phyloP scores from a whole-genome alignment of 2,113 vertebrate species.

The Chloropsis hardwickii region DNA sequence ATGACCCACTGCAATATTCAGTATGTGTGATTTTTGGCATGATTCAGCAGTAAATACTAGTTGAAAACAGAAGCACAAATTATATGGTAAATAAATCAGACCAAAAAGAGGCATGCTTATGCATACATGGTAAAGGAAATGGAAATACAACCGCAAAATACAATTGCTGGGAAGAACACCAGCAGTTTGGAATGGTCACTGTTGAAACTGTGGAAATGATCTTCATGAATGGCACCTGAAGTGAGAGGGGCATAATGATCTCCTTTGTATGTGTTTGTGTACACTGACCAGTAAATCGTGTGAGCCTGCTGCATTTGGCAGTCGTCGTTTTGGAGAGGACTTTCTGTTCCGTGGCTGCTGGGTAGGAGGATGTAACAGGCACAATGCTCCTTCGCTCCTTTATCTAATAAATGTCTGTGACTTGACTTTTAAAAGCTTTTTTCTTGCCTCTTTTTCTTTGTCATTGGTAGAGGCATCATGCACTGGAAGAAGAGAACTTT shows the following conservation, averaged over 20 bases:
- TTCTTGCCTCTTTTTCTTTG: no score
- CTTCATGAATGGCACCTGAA: background rate
- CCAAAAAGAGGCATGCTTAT: background rate
- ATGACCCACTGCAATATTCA: background rate
- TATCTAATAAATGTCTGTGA: background rate
- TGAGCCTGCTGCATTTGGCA: background rate
- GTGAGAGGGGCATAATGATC: background rate
- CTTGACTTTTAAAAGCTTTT: background rate
- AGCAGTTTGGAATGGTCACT: background rate
- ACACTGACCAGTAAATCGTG: background rate
- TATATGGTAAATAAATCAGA: conserved; percentile 36
- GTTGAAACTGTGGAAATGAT: background rate
- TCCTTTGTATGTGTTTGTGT: background rate
- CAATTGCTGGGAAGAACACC: background rate
- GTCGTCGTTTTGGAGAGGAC: background rate
- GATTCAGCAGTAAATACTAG: conserved; percentile 40
- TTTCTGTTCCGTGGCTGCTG: background rate
- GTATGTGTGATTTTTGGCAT: conserved; percentile 51
- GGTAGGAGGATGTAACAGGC: background rate
- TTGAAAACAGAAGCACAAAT: conserved; percentile 50
- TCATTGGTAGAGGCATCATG: background rate
- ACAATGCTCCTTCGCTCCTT: background rate
- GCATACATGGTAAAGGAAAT: background rate
- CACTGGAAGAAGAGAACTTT: background rate
- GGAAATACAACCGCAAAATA: background rate